Conservation (phyloP, 2,888 invertebrate species). For the Pyralis farinalis region DNA sequence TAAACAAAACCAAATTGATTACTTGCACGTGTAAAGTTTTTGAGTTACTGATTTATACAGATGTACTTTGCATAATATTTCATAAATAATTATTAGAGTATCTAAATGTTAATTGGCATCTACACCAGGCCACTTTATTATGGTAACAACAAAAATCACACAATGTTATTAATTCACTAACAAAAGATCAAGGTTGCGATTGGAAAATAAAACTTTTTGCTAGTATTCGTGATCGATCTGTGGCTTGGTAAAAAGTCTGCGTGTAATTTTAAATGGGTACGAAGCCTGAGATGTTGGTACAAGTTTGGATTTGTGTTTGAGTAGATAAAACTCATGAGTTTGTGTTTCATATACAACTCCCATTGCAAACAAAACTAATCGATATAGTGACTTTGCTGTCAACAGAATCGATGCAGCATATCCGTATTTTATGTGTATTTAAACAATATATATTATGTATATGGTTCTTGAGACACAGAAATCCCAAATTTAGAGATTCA, state of each 20-base stretch:
- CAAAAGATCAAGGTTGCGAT: conserved; percentile 70
- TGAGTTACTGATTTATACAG: neutral
- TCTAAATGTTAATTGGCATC: conserved; percentile 14
- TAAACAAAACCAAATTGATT: too few species aligned
- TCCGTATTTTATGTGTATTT: too few species aligned
- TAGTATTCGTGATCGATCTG: conserved; percentile 67
- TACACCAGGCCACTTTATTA: conserved; percentile 27
- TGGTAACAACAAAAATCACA: conserved; percentile 35
- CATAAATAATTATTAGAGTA: neutral
- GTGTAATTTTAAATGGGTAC: conserved; percentile 71
- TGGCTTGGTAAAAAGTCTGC: conserved; percentile 58
- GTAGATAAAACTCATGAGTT: too few species aligned
- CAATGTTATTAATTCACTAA: conserved; percentile 66
- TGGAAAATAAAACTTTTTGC: conserved; percentile 68
- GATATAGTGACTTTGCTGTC: too few species aligned
- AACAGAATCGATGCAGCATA: too few species aligned
- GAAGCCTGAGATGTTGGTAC: conserved; percentile 31
- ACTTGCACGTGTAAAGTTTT: too few species aligned
- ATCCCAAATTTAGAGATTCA: too few species aligned
- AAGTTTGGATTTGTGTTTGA: neutral
- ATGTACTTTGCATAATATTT: neutral
- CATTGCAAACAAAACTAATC: too few species aligned
- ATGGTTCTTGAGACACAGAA: too few species aligned
- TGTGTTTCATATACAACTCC: too few species aligned
- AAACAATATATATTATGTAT: too few species aligned